phyloP scores from a whole-genome alignment of 2,113 vertebrate species.

The Taurulus bubalis region DNA sequence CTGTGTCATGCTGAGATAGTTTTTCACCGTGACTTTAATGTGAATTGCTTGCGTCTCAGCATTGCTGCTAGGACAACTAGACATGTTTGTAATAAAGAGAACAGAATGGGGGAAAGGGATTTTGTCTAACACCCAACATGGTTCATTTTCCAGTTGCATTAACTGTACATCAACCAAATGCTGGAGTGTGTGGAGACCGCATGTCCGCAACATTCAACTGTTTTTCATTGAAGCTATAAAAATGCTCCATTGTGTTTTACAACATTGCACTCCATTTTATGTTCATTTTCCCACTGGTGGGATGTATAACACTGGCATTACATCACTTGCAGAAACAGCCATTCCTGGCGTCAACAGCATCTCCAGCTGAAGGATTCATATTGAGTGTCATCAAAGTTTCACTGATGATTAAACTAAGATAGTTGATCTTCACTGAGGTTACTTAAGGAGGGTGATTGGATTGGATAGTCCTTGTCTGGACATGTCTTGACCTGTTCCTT shows the following conservation, averaged over 20 bases:
- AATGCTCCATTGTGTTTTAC: constrained; percentile 48
- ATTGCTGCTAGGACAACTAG: constrained; percentile 22
- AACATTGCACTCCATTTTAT: constrained; percentile 44
- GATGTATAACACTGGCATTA: constrained; percentile 15
- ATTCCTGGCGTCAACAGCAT: background rate
- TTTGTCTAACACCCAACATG: background rate
- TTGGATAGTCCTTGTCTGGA: constrained; percentile 18
- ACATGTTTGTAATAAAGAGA: constrained; percentile 1
- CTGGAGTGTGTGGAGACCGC: constrained; percentile 1
- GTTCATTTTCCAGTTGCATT: constrained; percentile 20
- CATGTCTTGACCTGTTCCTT: constrained; percentile 37
- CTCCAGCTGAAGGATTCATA: background rate
- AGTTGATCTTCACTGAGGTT: background rate
- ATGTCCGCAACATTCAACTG: constrained; percentile 1
- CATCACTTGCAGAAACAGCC: constrained; percentile 4
- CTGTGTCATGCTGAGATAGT: constrained; percentile 34
- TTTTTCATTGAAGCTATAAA: constrained; percentile 43
- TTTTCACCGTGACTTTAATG: constrained; percentile 42
- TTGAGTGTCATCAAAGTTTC: background rate
- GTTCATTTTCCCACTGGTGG: constrained; percentile 18
- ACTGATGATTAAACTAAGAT: background rate
- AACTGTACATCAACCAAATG: constrained; percentile 22
- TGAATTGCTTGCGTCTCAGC: constrained; percentile 30
- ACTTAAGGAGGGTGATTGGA: background rate
- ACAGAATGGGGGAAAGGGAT: background rate